Conservation (phyloP, 2,888 invertebrate genomes). For the Orgyia antiqua region DNA sequence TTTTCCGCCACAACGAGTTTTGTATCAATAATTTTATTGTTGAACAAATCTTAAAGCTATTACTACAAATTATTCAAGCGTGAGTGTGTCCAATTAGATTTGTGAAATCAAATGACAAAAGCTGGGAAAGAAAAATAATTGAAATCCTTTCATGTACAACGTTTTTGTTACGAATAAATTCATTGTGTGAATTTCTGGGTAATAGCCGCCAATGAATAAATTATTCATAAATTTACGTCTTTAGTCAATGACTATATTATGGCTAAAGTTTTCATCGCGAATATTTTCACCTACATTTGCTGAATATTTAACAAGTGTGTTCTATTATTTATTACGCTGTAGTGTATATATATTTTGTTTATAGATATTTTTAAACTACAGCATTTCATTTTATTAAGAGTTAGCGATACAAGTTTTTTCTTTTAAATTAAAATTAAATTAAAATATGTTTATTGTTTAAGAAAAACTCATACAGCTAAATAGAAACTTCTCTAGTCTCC, state of each 20-base stretch:
- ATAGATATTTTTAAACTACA: too few relatives aligned
- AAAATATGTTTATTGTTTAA: too few relatives aligned
- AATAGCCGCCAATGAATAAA: conserved; percentile 57
- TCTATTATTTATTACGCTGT: too few relatives aligned
- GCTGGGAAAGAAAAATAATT: conserved; percentile 26
- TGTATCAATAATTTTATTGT: background rate
- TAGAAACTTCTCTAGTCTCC: too few relatives aligned
- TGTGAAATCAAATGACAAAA: conserved; percentile 17
- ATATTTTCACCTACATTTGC: too few relatives aligned
- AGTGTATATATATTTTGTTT: too few relatives aligned
- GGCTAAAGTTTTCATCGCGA: conserved; percentile 22
- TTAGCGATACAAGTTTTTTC: too few relatives aligned
- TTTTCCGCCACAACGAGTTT: background rate
- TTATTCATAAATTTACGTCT: conserved; percentile 50
- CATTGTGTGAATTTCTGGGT: conserved; percentile 51
- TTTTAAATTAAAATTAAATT: too few relatives aligned
- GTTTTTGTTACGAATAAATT: conserved; percentile 50
- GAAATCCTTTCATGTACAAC: conserved; percentile 31
- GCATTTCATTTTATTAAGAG: too few relatives aligned
- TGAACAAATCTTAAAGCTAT: conserved; percentile 1
- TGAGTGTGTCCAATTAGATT: conserved; percentile 9
- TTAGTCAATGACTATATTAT: conserved; percentile 33
- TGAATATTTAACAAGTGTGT: too few relatives aligned
- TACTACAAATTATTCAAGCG: conserved; percentile 3
- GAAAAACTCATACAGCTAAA: too few relatives aligned